Evolutionary conservation across 2,113 vertebrate genomes (phyloP), one percentile per base, ranked within the genome.

Genomic region (Pongo pygmaeus): DNA sequence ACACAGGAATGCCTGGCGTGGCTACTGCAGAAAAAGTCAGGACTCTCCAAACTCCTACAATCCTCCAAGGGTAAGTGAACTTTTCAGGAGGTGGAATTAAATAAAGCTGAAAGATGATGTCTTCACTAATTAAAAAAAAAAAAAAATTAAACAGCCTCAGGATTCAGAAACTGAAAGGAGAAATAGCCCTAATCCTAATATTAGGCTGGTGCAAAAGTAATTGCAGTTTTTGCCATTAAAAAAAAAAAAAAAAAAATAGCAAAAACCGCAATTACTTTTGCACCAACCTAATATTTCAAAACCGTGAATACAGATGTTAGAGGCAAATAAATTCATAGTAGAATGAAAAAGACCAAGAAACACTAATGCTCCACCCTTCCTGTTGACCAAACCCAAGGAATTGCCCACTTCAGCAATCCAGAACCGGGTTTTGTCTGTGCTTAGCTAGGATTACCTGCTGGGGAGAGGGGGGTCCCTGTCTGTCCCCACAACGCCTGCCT

Each of bases 101-200:
- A 81, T 16, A 97, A 96, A 96, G 85, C 92, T 59, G 57, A 93
- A 38, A 93, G n/a, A 74, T 8, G 46, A 61, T 64, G 23, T 40
- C 74, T 93, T 70, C 13, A 84, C 55, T 95, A 89, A 84, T 84
- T 85, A 4, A n/a, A 70, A 70, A 67, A 64, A 67, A 64, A 13
- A 64, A 69, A 35, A 35, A 69, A 69, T 8, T 35, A 17, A 89
- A 72, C 12, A 8, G 52, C 85, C 43, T 77, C 23, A 38, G 90
- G 78, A 2, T 89, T 97, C 72, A 94, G 12, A 43, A 83, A 91
- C 86, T 32, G 59, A 75, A 92, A 46, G 27, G 30, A 92, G 35
- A 94, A 22, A 84, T 2, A 79, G 30, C 8, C 79, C 79, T 89
- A 61, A 50, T 50, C 43, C 10, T 70, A 84, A 72, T 59, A 6